Evolutionary conservation across 2,888 invertebrate species (phyloP), one percentile per base, ranked within the genome.

Genomic region (Heptascelio sp.): DNA sequence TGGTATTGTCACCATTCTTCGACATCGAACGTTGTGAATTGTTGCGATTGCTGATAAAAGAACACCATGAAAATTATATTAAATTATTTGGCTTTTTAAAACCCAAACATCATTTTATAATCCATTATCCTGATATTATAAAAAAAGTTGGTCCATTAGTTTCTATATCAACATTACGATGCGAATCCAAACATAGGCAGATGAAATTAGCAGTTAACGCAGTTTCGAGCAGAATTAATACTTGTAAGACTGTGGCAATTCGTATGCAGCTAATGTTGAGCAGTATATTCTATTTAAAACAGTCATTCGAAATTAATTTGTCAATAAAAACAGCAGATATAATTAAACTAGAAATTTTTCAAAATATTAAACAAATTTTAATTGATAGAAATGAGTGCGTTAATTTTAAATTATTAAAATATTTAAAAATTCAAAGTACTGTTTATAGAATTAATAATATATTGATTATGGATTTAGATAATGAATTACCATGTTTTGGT

Each of bases 31-130:
- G 37, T 17, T 70, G 62, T 34, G 49, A 78, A 1, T n/a, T 19
- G 9, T 11, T 71, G 0, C 11, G 25, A 5, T 57, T 40, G 15
- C 26, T 78, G 8, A 78, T 80, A 11, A 8, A 40, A 23, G 76
- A 81, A 43, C 59, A 76, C 21, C 81, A 71, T n/a, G 67, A 65
- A 34, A 1, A 23, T 3, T 72, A 55, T 46, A 30, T 68, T n/a
- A 8, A 57, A 67, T 57, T 82, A 46, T 67, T 43, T 57, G 57
- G 64, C 3, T 11, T 21, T 17, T 30, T 82, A 30, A 77, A 34
- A 21, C 72, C 72, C 3, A 83, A 83, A 23, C 72, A 60, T 25
- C 72, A 81, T 26, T 49, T 55, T 8, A 67, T 81, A 25, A 19
- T 57, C 0, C 81, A 81, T 55, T 81, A 81, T 21, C 43, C 65